Evolutionary conservation across 2,113 vertebrate genomes (phyloP).

Genomic region (Spermophilus dauricus): DNA sequence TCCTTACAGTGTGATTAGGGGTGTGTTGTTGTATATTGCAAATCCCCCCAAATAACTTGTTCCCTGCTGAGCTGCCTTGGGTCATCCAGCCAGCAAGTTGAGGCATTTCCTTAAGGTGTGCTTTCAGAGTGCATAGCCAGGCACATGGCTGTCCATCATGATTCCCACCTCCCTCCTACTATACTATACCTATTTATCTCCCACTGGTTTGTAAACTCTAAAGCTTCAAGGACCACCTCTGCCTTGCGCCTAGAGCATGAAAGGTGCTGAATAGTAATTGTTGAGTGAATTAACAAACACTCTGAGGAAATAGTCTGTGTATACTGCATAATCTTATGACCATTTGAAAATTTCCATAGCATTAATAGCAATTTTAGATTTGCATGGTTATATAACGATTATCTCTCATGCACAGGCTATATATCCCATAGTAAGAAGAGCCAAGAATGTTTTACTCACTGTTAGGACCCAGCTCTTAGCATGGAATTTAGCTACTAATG

Average conservation of each 20-base stretch:
- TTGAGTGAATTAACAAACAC: neutral
- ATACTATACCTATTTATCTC: neutral
- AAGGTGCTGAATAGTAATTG: neutral
- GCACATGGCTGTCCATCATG: too few relatives aligned
- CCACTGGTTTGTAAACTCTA: neutral
- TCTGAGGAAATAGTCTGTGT: neutral
- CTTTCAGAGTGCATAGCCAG: neutral
- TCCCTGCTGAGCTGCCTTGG: neutral
- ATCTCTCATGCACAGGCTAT: neutral
- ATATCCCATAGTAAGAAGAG: neutral
- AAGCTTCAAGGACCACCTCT: neutral
- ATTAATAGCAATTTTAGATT: neutral
- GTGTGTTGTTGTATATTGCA: neutral
- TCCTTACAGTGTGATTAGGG: too few relatives aligned
- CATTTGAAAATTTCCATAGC: neutral
- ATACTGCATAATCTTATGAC: neutral
- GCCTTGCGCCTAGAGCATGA: neutral
- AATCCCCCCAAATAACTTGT: neutral
- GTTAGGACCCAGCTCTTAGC: neutral
- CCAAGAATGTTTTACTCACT: neutral
- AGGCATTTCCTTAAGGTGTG: neutral
- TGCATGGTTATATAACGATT: neutral
- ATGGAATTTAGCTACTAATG: too few relatives aligned
- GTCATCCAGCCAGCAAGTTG: neutral
- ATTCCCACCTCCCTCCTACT: accelerated